Evolutionary conservation across 2,113 vertebrate genomes (phyloP), one percentile per base, ranked within the genome.

Genomic region (Phasianus colchicus): DNA sequence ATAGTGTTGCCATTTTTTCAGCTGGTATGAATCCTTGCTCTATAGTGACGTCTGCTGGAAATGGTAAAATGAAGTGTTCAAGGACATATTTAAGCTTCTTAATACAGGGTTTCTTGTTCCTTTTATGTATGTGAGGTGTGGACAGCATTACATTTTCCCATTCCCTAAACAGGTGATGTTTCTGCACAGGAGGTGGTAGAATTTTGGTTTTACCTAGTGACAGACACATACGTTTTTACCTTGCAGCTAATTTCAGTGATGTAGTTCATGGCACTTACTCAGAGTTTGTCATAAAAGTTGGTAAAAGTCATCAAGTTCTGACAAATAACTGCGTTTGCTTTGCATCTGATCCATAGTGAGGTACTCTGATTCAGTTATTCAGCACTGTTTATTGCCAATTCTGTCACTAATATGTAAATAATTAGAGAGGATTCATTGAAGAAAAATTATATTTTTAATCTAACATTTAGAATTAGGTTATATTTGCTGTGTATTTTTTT

Each of bases 381-480:
- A 67, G 36, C 67, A 79, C 55, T 93, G 96, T 50, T 87, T 69
- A 74, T 61, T 92, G 83, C 83, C 82, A 84, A 45, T 65, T 34
- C 78, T 92, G 90, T 86, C 93, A 95, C 42, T 55, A 79, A 83
- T 89, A 76, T 90, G 96, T 95, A 92, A 93, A 89, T 94, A 95
- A 82, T 89, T 69, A 93, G 72, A 82, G 80, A 88, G 83, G 67
- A 95, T 77, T 88, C 30, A 85, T 36, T 90, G 57, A 81, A 92
- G 58, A 69, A 94, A 95, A 96, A 86, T 72, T 86, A 94, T 95
- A 91, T 86, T 95, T 94, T 95, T 92, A 95, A 95, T 93, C 54
- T 95, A 91, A 92, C 75, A 60, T 88, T 93, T 89, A 89, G 88
- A 97, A 95, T 95, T 90, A 96, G 94, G 88, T 95, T 96, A 81